Evolutionary conservation across 53 echinoderm and acorn worm genomes (phyloP), one percentile per base, ranked within the genome.

Genomic region (Apostichopus leukothele): DNA sequence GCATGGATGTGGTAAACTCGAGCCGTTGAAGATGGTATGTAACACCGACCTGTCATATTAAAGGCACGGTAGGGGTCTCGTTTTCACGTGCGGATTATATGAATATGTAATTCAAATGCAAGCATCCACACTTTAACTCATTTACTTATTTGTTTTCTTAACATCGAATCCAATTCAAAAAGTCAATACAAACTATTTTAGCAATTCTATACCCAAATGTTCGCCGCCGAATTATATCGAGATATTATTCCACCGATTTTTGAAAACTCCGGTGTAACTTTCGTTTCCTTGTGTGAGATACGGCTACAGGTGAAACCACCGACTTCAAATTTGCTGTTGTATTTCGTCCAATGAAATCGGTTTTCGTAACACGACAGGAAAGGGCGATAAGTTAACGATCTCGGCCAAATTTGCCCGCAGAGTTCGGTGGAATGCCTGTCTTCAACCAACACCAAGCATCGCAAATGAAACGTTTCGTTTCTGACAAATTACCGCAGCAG

Each of bases 401-500:
- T 59, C 25, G 22, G 60, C 54, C 81, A 21, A 51, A 54, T 59
- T 81, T 54, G 4, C 59, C 54, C 5, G 81, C 55, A 53, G 81
- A 54, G 81, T 20, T 81, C 1, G 55, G 81, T 20, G 55, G 18
- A 53, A 14, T 81, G 19, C 19, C 25, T 54, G 21, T 21, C 22
- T 81, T 20, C 55, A 1, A 57, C 81, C 25, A 59, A 54, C 22
- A 59, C 71, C 71, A 71, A 16, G 71, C 71, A 71, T 19, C n/a
- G 4, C 71, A 19, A 16, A 18, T 18, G 59, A 80, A 59, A 81
- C 21, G 54, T 81, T 81, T 54, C 22, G 81, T 6, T 81, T 81
- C 55, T 81, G 81, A 81, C 81, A 81, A 81, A 81, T 81, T 81
- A 81, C 55, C 81, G 23, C 81, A 59, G 81, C 81, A 81, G 53